Evolutionary conservation across 2,113 vertebrate species (phyloP).

Genomic region (Rynchops niger): DNA sequence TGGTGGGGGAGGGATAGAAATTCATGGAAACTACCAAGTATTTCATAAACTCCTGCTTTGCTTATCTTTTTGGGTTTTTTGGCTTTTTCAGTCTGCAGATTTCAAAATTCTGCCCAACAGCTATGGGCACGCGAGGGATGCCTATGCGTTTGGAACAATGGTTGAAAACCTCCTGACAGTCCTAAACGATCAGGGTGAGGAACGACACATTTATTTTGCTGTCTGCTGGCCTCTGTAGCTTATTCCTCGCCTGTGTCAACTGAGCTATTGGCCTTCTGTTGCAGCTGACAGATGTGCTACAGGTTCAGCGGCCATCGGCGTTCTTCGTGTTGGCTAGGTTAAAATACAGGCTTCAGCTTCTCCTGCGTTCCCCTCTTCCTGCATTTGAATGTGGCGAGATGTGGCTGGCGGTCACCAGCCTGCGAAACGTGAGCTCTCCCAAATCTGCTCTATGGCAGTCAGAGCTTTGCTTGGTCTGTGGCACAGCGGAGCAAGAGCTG

Average conservation of each 20-base stretch:
- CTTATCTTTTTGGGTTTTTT: background rate
- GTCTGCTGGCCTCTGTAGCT: background rate
- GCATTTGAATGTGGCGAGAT: rapidly evolving
- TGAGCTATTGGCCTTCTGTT: background rate
- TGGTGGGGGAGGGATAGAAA: background rate
- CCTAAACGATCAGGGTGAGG: conserved; percentile 85
- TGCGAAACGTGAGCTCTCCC: rapidly evolving
- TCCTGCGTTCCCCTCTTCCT: background rate
- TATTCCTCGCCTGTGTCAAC: rapidly evolving
- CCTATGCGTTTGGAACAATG: conserved; percentile 88
- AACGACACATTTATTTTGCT: background rate
- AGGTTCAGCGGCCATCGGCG: background rate
- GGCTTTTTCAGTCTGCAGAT: conserved; percentile 78
- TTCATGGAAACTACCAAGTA: background rate
- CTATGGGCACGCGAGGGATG: conserved; percentile 87
- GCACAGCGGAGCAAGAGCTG: background rate
- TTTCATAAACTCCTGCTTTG: background rate
- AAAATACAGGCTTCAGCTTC: background rate
- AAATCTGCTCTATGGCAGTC: background rate
- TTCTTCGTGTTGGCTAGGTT: background rate
- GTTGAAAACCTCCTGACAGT: conserved; percentile 82
- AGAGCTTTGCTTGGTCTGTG: background rate
- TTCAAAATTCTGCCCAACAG: conserved; percentile 84
- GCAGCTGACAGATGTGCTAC: background rate
- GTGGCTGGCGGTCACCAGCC: background rate